A percentile compares a stretch with the other conserved stretches of the same genome.
Evolutionary conservation across 2,797 vertebrate genomes (phyloP).

Genomic region (Myiotriccus ornatus): DNA sequence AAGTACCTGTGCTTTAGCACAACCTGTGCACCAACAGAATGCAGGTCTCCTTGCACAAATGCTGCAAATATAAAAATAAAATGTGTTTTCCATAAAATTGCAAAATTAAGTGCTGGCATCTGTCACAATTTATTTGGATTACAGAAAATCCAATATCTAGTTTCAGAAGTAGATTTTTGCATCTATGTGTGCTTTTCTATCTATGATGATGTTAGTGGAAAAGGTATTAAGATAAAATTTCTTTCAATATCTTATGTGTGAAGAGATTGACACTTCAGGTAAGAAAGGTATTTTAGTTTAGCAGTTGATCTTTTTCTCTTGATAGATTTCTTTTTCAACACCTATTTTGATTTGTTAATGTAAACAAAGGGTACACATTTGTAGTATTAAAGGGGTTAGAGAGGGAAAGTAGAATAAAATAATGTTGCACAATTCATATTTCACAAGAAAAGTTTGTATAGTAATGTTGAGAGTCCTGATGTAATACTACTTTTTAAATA

Average conservation of each 20-base stretch:
- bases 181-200: neutral
- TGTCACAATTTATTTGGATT: neutral
- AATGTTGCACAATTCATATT: neutral
- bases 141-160: neutral
- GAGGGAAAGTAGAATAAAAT: neutral
- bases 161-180: neutral
- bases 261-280: neutral
- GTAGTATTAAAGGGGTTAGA: neutral
- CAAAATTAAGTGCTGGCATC: neutral
- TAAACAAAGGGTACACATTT: neutral
- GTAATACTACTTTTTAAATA: neutral
- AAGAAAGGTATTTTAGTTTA: neutral
- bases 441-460: neutral
- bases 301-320: neutral
- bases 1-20: conserved; percentile 17
- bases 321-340: neutral
- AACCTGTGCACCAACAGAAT: conserved; percentile 5
- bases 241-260: neutral
- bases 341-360: neutral
- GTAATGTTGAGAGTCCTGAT: neutral
- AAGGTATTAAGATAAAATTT: neutral
- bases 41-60: conserved; percentile 11
- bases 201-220: neutral
- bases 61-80: conserved; percentile 55
- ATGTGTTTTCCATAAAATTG: conserved; percentile 54